Evolutionary conservation across 2,888 invertebrate species (phyloP).

Genomic region (Lycocerus yunnanus): DNA sequence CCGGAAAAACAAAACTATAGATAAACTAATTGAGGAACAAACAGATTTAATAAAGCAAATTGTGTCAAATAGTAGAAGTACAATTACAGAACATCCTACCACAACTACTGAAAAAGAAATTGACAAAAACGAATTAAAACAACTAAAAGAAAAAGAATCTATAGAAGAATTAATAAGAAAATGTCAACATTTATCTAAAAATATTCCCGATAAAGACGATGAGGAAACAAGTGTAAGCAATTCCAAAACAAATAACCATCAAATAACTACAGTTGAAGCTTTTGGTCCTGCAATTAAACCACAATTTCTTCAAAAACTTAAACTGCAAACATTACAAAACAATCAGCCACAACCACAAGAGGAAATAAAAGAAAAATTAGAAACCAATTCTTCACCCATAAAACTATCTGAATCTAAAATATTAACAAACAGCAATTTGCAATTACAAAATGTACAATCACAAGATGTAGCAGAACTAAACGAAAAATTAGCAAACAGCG

Average conservation of each 20-base stretch:
- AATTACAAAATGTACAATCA: background rate
- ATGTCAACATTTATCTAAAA: constrained; percentile 42
- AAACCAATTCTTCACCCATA: background rate
- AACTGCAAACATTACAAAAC: constrained; percentile 4
- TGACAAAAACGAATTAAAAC: constrained; percentile 14
- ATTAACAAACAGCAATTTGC: background rate
- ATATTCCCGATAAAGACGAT: background rate
- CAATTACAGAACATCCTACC: constrained; percentile 34
- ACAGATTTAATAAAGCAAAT: constrained; percentile 50
- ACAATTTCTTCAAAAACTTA: constrained; percentile 18
- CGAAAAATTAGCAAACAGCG: background rate
- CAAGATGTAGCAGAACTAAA: background rate
- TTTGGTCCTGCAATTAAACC: constrained; percentile 27
- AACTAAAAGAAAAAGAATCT: constrained; percentile 32
- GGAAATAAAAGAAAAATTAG: background rate
- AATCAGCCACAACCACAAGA: background rate
- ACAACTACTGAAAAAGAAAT: constrained; percentile 33
- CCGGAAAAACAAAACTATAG: constrained; percentile 37
- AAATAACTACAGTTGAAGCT: constrained; percentile 17
- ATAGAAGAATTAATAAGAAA: constrained; percentile 46
- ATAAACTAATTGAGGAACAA: constrained; percentile 48
- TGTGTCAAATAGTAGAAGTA: constrained; percentile 35
- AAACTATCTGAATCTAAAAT: background rate
- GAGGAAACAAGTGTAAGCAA: background rate
- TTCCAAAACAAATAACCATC: background rate